Evolutionary conservation across 2,888 invertebrate species (phyloP), one percentile per base, ranked within the genome.

Genomic region (Pristionchus mayeri): DNA sequence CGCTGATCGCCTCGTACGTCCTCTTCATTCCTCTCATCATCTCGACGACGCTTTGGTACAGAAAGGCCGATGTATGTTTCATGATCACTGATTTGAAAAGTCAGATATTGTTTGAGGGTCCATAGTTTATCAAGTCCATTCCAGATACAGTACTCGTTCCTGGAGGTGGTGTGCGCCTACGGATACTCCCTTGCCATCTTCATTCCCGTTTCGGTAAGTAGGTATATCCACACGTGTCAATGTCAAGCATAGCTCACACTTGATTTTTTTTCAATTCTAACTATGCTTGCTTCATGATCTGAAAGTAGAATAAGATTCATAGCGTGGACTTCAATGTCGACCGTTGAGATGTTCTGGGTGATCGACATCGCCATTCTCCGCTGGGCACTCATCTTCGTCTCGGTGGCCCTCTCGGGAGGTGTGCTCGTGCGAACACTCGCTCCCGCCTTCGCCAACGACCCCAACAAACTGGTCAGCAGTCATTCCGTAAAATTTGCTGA

Each of bases 131-230:
- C 4, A 0, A 3, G 30, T 0, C 21, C 21, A 40, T 54, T 67
- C 9, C 40, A 84, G 48, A 85, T 89, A n/a, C 89, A 88, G 24
- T 93, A 93, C 88, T 92, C 95, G 30, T 94, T 97, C 92, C 94
- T 98, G 89, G 97, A 98, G 88, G 94, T 98, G 16, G 95, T 98
- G 92, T 98, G 97, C 93, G 95, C 98, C 16, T 98, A 98, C 93
- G 98, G 98, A 13, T 98, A 98, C 93, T 97, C 97, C 0, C 94
- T 98, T 75, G 95, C 97, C 50, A 96, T 98, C 91, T 98, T 97
- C 94, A 95, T 98, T 91, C 98, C 98, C 6, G 96, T 97, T 13
- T 96, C 97, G 3, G 95, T 94, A 37, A 80, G 80, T 40, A 16
- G 40, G 40, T 11, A n/a, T n/a, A 71, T 7, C 3, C 60, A 1